Evolutionary conservation across 1,140 invertebrate species (phyloP), one percentile per base, ranked within the genome.

Genomic region (Piezodorus guildinii): DNA sequence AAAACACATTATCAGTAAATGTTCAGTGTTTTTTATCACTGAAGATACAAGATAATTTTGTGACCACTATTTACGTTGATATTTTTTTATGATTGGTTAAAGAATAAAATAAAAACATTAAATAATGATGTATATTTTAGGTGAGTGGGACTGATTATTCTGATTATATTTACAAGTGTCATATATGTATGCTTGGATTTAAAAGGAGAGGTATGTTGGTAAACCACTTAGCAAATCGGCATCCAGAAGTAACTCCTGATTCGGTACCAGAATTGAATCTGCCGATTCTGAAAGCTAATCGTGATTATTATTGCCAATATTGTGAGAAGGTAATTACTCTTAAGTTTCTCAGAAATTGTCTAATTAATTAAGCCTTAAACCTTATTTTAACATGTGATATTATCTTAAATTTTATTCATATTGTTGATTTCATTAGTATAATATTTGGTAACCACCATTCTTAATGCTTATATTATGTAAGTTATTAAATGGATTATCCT

Each of bases 271-370:
- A 91, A 75, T 77, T 93, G 16, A 90, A 88, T 73, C 75, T 89
- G 62, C 90, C 90, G 0, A 91, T 93, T 68, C 74, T 90, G 19
- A 80, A 86, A 70, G 83, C 86, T n/a, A 87, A 85, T 14, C 78
- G 83, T 49, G 86, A 90, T 74, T 93, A 89, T 74, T 90, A 83
- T 74, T 93, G 90, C 73, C 85, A 88, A 70, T 89, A 91, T 72
- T 93, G 90, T 73, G 86, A 90, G 62, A 91, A 91, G 77, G 80
- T 81, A 19, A 21, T n/a, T n/a, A n/a, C n/a, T n/a, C n/a, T n/a
- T n/a, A n/a, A n/a, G n/a, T n/a, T n/a, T n/a, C n/a, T n/a, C n/a
- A n/a, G n/a, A n/a, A n/a, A n/a, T n/a, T n/a, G n/a, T n/a, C 27
- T 30, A 30, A 30, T 30, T 30, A 1, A 39, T 39, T 39, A 39